Conservation (phyloP, 2,113 vertebrate species). For the Coptodon bakossiorum region DNA sequence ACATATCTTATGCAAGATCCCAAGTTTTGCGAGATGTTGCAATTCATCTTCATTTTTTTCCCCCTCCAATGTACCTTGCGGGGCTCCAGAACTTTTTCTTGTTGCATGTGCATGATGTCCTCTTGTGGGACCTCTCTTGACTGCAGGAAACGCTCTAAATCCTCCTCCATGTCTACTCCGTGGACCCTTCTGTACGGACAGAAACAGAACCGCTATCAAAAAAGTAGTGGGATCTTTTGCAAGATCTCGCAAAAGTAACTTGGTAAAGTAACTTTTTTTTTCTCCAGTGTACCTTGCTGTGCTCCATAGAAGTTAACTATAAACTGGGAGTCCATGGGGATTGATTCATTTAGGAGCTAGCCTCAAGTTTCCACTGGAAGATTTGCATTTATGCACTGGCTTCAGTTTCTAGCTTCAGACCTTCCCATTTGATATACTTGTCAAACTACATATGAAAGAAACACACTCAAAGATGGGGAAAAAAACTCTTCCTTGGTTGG, state of each 20-base stretch:
- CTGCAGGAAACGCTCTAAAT: background rate
- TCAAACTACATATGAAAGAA: background rate
- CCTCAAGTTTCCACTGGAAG: background rate
- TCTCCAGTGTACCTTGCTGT: background rate
- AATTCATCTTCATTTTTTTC: rapidly evolving
- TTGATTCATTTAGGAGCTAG: background rate
- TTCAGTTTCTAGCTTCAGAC: background rate
- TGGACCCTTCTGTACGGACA: background rate
- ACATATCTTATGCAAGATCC: background rate
- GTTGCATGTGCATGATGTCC: rapidly evolving
- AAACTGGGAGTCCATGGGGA: background rate
- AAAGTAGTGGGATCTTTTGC: background rate
- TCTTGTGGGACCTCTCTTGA: background rate
- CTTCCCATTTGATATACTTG: background rate
- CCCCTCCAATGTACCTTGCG: background rate
- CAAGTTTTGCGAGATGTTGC: background rate
- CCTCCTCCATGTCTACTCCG: background rate
- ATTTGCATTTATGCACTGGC: background rate
- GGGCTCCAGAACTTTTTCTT: background rate
- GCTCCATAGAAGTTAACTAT: background rate
- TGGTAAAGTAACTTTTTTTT: background rate
- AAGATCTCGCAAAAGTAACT: background rate
- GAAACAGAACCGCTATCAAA: background rate
- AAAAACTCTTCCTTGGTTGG: background rate
- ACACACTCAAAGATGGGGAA: rapidly evolving